These are phyloP conservation scores for Dynastes hyllus DNA, from an alignment of 2,888 invertebrate species.

Conservation along the genomic window DNA sequence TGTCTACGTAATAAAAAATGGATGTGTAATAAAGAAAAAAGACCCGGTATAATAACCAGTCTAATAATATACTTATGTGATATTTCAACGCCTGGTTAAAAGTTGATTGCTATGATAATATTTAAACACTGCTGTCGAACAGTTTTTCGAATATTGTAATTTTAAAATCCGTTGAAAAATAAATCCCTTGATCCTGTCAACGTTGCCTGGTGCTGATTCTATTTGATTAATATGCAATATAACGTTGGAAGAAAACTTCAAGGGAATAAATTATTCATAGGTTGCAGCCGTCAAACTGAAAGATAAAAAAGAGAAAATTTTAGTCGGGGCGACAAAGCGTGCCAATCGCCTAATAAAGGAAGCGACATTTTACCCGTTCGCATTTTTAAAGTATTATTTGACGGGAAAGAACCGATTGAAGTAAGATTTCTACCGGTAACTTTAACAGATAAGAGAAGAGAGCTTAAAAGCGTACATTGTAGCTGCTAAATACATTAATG, in stretches of 20 bases:
- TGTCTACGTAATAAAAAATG: no score
- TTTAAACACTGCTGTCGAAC: no score
- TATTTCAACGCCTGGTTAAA: no score
- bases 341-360: constrained; percentile 25
- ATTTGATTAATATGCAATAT: constrained; percentile 29
- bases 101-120: no score
- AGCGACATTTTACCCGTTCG: constrained; percentile 1
- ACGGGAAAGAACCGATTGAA: not conserved
- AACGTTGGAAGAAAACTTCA: constrained; percentile 15
- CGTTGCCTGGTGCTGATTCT: constrained; percentile 1
- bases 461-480: no score
- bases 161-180: constrained; percentile 18
- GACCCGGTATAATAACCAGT: no score
- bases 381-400: constrained; percentile 5
- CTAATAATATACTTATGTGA: no score
- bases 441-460: no score
- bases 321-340: not conserved
- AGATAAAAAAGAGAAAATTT: constrained; percentile 22
- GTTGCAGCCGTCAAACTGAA: constrained; percentile 12
- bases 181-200: not conserved
- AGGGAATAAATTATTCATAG: constrained; percentile 26
- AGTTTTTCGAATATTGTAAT: constrained; percentile 1
- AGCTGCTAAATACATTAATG: no score
- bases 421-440: not conserved
- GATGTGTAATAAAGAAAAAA: no score